phyloP scores from a whole-genome alignment of 2,888 invertebrate species.

The Stratiomys singularior region DNA sequence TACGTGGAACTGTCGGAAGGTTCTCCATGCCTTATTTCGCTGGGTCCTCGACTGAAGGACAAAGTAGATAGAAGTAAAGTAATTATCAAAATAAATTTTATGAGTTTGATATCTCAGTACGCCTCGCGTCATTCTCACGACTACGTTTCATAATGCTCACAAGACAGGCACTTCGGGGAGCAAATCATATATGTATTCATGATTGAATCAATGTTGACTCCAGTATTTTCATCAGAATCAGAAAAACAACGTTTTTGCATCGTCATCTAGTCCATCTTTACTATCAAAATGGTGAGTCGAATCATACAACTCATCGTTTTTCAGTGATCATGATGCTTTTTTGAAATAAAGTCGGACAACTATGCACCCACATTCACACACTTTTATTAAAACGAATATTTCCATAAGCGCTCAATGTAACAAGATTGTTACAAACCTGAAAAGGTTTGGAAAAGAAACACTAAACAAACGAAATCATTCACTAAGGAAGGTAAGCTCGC shows the following conservation, averaged over 20 bases:
- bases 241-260: not conserved
- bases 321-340: not conserved
- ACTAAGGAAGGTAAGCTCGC: not conserved
- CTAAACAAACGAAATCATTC: not conserved
- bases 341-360: not conserved
- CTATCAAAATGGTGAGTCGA: not conserved
- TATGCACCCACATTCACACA: not conserved
- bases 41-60: not conserved
- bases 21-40: not conserved
- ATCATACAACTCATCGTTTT: not conserved
- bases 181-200: too few species aligned
- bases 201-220: not conserved
- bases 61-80: constrained; percentile 29
- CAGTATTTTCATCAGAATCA: not conserved
- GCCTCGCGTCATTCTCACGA: constrained; percentile 42
- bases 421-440: not conserved
- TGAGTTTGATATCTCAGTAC: constrained; percentile 41
- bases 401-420: not conserved
- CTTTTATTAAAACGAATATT: not conserved
- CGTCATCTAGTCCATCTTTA: not conserved
- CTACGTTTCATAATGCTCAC: constrained; percentile 48
- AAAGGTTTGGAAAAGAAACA: not conserved
- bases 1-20: constrained; percentile 51
- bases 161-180: constrained; percentile 50
- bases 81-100: constrained; percentile 16